These are phyloP conservation scores for Chymomyza procnemis DNA, from an alignment of 2,888 invertebrate genomes.

Conservation along the genomic window DNA sequence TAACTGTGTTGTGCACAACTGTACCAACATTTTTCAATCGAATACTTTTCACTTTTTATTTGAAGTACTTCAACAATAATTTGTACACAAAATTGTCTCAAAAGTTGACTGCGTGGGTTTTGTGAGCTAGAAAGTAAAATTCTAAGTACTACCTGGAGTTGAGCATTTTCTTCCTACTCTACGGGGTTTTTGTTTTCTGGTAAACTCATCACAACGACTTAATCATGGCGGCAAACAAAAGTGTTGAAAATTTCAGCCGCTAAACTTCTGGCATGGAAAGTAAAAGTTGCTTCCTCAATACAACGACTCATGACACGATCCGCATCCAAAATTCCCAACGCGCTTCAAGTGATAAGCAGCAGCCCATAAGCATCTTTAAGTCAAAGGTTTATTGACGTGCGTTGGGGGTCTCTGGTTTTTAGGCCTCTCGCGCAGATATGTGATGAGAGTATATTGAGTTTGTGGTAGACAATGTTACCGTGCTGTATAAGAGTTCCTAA, in stretches of 20 bases:
- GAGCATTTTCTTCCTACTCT: not conserved
- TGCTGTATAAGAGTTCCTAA: no score
- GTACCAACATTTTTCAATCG: constrained; percentile 1
- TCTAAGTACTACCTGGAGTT: constrained; percentile 41
- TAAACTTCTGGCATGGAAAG: constrained; percentile 60
- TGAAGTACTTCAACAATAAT: constrained; percentile 24
- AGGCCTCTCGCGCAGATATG: no score
- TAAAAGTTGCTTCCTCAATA: constrained; percentile 57
- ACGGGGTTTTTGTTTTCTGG: not conserved
- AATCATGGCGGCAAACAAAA: constrained; percentile 23
- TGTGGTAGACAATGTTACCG: no score
- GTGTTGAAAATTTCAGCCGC: constrained; percentile 16
- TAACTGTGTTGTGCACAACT: constrained; percentile 1
- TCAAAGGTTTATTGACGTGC: constrained; percentile 67
- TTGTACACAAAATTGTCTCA: not conserved
- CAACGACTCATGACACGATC: constrained; percentile 20
- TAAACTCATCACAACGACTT: constrained; percentile 35
- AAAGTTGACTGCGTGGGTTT: not conserved
- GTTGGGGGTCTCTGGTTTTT: constrained; percentile 4
- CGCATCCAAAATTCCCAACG: constrained; percentile 19
- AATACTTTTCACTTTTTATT: constrained; percentile 51
- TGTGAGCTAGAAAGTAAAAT: constrained; percentile 43
- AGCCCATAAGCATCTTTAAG: constrained; percentile 52
- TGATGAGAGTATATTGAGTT: no score
- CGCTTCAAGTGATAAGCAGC: constrained; percentile 48